Conservation (phyloP, 2,797 vertebrate species). For the Nyctibius grandis region DNA sequence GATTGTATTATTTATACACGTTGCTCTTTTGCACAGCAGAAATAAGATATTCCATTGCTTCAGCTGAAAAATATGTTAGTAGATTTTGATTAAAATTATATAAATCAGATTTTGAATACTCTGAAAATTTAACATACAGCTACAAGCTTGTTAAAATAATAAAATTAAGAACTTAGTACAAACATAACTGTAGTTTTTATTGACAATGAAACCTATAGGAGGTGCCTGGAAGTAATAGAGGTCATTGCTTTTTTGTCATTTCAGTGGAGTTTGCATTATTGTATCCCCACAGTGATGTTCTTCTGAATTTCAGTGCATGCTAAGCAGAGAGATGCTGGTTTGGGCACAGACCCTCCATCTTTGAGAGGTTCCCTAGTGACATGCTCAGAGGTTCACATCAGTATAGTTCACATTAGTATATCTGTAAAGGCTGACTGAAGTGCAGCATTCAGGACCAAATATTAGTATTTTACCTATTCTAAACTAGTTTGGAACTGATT, state of each 20-base stretch:
- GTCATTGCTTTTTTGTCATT: background rate
- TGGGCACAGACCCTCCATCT: background rate
- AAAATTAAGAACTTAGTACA: background rate
- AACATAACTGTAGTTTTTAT: background rate
- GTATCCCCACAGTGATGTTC: background rate
- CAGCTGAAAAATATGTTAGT: background rate
- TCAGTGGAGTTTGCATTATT: background rate
- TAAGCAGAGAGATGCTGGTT: background rate
- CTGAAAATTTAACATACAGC: background rate
- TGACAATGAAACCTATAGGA: background rate
- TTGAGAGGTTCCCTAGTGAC: background rate
- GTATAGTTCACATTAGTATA: background rate
- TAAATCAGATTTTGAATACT: background rate
- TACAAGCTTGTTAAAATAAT: background rate
- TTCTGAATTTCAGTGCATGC: background rate
- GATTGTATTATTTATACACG: background rate
- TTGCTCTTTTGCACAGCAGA: background rate
- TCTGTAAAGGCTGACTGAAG: background rate
- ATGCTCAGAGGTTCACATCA: background rate
- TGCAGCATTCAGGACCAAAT: background rate
- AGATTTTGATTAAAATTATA: background rate
- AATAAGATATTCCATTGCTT: background rate
- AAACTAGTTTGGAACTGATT: background rate
- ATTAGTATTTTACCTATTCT: background rate
- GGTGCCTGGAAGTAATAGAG: background rate